A percentile compares a stretch with the other conserved stretches of the same genome.
These are phyloP conservation scores for Pangasius larnaudii DNA, from an alignment of 2,797 vertebrate species.

Conservation along the genomic window DNA sequence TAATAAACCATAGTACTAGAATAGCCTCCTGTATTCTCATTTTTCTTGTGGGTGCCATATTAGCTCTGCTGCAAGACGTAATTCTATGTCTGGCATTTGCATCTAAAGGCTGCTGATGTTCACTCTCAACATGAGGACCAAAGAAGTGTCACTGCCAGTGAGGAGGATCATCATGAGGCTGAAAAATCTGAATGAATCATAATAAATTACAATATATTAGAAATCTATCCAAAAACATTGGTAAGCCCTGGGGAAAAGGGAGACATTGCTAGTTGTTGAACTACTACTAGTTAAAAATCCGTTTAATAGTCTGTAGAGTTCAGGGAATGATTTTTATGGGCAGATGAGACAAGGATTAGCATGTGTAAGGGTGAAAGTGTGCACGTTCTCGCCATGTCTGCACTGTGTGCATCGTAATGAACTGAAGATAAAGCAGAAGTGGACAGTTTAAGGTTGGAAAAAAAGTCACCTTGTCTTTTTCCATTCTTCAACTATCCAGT, in stretches of 20 bases:
- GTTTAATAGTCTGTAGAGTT: not conserved
- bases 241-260: not conserved
- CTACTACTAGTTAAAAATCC: not conserved
- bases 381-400: not conserved
- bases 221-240: conserved; percentile 2
- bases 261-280: not conserved
- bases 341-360: not conserved
- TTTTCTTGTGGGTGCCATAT: not conserved
- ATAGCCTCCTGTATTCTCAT: not conserved
- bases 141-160: conserved; percentile 15
- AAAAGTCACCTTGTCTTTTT: not conserved
- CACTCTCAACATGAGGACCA: conserved; percentile 6
- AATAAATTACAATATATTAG: conserved; percentile 22
- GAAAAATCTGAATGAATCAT: conserved; percentile 22
- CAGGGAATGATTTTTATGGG: not conserved
- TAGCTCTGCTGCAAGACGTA: not conserved
- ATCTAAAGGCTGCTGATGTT: conserved; percentile 17
- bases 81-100: not conserved
- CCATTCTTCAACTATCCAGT: not conserved
- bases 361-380: not conserved
- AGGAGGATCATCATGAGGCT: conserved; percentile 25
- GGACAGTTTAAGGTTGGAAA: conserved; percentile 3
- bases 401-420: not conserved
- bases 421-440: not conserved
- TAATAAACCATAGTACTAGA: not conserved